Percentiles rank a stretch among this genome's conserved stretches.
Evolutionary conservation across 2,113 vertebrate genomes (phyloP).

Genomic region (Carollia perspicillata): DNA sequence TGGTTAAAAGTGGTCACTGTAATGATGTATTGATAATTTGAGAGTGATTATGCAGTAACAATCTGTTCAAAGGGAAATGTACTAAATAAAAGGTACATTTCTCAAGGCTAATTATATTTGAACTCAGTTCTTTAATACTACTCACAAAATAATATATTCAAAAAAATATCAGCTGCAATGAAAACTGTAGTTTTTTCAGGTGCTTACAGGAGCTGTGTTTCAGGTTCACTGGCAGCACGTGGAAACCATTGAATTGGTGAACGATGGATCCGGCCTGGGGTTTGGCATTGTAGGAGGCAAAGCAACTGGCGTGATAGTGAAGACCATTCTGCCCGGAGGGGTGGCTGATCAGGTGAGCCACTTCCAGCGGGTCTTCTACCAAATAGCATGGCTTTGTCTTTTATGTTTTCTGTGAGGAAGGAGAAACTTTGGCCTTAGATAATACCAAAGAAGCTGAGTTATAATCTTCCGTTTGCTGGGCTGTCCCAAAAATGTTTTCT

Average conservation of each 20-base stretch:
- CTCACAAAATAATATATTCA: not conserved
- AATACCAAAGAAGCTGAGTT: not conserved
- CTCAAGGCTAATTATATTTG: not conserved
- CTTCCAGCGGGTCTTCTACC: not conserved
- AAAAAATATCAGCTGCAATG: not conserved
- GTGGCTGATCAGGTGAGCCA: slow-evolving; percentile 92
- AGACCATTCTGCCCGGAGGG: slow-evolving; percentile 95
- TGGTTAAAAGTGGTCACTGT: not conserved
- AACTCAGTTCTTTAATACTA: not conserved
- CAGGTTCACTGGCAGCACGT: slow-evolving; percentile 93
- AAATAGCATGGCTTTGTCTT: not conserved
- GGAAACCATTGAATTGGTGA: slow-evolving; percentile 94
- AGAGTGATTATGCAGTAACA: not conserved
- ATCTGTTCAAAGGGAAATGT: not conserved
- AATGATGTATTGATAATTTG: not conserved
- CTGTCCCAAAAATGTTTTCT: not conserved
- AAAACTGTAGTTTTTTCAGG: slow-evolving; percentile 8
- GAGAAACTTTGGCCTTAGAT: not conserved
- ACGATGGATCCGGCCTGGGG: slow-evolving; percentile 94
- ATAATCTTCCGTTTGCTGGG: not conserved
- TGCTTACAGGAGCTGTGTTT: slow-evolving; percentile 57
- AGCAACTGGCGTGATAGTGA: slow-evolving; percentile 94
- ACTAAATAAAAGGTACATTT: not conserved
- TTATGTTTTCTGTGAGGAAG: not conserved
- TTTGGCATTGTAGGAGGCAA: slow-evolving; percentile 97